phyloP scores from a whole-genome alignment of 2,888 invertebrate species.

The Trachelus tabidus region DNA sequence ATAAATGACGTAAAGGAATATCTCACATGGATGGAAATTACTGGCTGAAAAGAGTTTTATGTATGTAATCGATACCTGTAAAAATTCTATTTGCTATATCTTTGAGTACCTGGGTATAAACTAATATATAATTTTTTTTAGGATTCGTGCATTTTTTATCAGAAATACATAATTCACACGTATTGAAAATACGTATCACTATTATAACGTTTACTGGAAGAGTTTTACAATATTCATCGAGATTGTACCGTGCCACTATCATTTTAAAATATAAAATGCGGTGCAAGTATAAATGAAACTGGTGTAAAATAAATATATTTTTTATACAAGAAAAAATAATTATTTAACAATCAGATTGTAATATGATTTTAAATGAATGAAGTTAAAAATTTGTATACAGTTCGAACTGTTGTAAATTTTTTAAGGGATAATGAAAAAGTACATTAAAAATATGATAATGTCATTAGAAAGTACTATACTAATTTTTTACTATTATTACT shows the following conservation, averaged over 20 bases:
- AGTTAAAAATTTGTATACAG: neutral
- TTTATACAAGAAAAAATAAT: neutral
- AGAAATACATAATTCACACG: too few relatives aligned
- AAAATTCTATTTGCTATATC: too few relatives aligned
- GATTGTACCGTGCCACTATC: neutral
- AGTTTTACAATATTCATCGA: neutral
- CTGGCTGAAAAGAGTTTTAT: slow-evolving; percentile 2
- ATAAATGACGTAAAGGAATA: slow-evolving; percentile 52
- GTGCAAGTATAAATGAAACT: neutral
- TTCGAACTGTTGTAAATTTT: neutral
- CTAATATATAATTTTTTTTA: too few relatives aligned
- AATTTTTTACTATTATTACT: neutral
- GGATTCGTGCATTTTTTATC: too few relatives aligned
- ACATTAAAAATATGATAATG: neutral
- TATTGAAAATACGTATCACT: neutral
- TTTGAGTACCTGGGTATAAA: too few relatives aligned
- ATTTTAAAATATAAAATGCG: neutral
- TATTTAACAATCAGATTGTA: neutral
- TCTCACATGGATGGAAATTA: slow-evolving; percentile 47
- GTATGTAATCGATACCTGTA: too few relatives aligned
- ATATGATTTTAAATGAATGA: neutral
- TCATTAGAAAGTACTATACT: neutral
- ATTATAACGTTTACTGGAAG: neutral
- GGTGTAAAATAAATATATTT: neutral
- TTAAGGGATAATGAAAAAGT: neutral